Conservation (phyloP, 2,888 invertebrate genomes). For the Synergus laeviventris region DNA sequence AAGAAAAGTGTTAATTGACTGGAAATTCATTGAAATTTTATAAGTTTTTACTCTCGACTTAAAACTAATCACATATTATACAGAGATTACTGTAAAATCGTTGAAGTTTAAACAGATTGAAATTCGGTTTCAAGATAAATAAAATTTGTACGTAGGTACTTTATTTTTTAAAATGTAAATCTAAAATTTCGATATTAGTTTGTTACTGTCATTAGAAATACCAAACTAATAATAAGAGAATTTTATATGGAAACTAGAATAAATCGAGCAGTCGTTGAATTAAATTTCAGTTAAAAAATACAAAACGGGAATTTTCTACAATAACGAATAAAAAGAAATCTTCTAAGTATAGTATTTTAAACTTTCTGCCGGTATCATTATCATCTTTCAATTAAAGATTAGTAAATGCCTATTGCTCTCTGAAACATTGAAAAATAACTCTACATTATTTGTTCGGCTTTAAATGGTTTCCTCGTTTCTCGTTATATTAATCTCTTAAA, state of each 20-base stretch:
- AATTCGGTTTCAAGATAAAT: background rate
- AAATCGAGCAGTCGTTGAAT: background rate
- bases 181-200: background rate
- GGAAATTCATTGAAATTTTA: background rate
- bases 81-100: background rate
- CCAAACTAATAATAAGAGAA: background rate
- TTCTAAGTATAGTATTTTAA: constrained; percentile 29
- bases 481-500: constrained; percentile 40
- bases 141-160: background rate
- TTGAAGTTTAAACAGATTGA: background rate
- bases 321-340: constrained; percentile 4
- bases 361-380: constrained; percentile 6
- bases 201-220: constrained; percentile 3
- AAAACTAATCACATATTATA: background rate
- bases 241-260: background rate
- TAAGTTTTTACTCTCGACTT: constrained; percentile 12
- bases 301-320: constrained; percentile 13
- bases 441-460: constrained; percentile 21
- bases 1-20: background rate
- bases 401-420: constrained; percentile 37
- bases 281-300: background rate
- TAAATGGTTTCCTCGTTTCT: constrained; percentile 16
- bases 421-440: constrained; percentile 31
- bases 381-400: constrained; percentile 37
- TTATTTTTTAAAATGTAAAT: background rate